Conservation (phyloP, 2,797 vertebrate genomes). For the Gastrophryne carolinensis region DNA sequence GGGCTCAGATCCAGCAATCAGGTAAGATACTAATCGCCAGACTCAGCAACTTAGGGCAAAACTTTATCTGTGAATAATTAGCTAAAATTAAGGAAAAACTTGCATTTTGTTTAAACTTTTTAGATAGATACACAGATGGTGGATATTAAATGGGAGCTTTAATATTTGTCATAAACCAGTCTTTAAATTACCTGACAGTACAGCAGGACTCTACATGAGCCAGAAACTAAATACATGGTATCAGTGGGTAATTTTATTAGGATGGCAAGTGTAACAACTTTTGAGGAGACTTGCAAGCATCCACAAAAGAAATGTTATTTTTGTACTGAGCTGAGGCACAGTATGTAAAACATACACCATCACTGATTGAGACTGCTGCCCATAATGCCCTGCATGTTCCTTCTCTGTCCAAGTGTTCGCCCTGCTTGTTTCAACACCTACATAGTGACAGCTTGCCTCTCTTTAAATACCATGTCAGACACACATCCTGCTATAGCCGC, state of each 20-base stretch:
- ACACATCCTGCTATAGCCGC: constrained; percentile 63
- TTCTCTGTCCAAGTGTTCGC: constrained; percentile 52
- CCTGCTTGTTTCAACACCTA: constrained; percentile 68
- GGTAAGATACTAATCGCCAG: no score
- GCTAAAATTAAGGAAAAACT: no score
- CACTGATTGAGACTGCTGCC: constrained; percentile 16
- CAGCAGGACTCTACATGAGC: neutral
- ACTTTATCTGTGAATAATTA: no score
- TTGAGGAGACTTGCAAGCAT: neutral
- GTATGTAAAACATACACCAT: constrained; percentile 32
- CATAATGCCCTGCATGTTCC: constrained; percentile 51
- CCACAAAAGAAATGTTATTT: neutral
- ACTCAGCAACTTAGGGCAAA: no score
- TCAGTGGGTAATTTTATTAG: neutral
- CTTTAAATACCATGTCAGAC: constrained; percentile 89
- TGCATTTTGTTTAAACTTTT: no score
- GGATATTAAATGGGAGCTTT: neutral
- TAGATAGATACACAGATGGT: no score
- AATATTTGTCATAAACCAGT: neutral
- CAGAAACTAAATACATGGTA: neutral
- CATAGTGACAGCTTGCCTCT: constrained; percentile 87
- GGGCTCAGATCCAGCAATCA: no score
- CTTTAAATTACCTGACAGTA: neutral
- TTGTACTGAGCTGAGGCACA: neutral
- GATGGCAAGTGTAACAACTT: neutral